Conservation (phyloP, 2,888 invertebrate species). For the Trachelus troglodyta region DNA sequence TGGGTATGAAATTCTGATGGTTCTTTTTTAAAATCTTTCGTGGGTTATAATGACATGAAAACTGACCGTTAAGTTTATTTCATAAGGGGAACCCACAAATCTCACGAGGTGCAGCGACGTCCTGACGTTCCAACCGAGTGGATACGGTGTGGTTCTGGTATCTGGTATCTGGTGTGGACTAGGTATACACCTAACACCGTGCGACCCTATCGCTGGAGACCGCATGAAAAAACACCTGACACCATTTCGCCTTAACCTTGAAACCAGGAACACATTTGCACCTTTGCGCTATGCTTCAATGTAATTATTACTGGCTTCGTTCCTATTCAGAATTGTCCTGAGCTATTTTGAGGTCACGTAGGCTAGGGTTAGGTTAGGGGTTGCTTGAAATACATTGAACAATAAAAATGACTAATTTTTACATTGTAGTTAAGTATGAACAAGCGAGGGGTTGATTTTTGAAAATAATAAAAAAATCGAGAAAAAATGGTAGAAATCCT, state of each 20-base stretch:
- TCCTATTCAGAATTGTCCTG: neutral
- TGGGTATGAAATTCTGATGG: neutral
- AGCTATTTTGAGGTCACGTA: neutral
- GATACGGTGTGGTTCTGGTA: constrained; percentile 42
- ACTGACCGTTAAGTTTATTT: neutral
- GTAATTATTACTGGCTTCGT: neutral
- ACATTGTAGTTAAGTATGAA: neutral
- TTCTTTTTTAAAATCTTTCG: neutral
- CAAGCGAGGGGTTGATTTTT: neutral
- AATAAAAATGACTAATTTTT: neutral
- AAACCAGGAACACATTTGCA: constrained; percentile 17
- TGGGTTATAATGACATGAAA: neutral
- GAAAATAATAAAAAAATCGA: neutral
- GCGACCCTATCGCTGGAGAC: constrained; percentile 42
- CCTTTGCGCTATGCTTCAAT: neutral
- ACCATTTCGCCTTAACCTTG: constrained; percentile 47
- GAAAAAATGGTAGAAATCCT: neutral
- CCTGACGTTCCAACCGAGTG: constrained; percentile 50
- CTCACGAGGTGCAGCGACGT: neutral
- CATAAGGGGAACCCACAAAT: neutral
- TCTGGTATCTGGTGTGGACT: neutral
- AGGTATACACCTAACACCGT: constrained; percentile 57
- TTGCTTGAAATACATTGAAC: neutral
- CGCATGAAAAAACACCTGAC: constrained; percentile 42
- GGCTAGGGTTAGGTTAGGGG: neutral